Evolutionary conservation across 2,888 invertebrate species (phyloP).

Genomic region (Chrysomela aeneicollis): DNA sequence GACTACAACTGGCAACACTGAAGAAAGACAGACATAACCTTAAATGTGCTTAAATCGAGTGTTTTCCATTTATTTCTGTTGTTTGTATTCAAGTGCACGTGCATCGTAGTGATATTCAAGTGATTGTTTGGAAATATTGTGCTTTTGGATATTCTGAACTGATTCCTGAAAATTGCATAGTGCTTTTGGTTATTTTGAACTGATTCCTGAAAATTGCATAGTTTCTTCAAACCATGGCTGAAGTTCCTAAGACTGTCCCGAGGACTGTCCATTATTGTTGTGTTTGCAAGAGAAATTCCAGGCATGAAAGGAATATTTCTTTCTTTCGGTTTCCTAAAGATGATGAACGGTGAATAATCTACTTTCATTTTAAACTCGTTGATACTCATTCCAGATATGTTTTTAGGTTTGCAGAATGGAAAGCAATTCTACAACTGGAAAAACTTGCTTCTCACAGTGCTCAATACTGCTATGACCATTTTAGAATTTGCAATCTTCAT

Average conservation of each 20-base stretch:
- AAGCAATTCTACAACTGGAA: conserved; percentile 11
- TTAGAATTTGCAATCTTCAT: conserved; percentile 11
- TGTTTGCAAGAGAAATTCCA: background rate
- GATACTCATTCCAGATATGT: too few relatives aligned
- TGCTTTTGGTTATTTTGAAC: background rate
- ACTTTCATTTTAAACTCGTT: too few relatives aligned
- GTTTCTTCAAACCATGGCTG: background rate
- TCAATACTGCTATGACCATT: conserved; percentile 9
- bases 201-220: background rate
- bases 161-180: too few relatives aligned
- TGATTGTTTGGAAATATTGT: too few relatives aligned
- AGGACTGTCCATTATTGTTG: background rate
- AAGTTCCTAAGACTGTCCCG: background rate
- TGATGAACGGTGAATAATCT: background rate
- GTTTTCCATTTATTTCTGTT: too few relatives aligned
- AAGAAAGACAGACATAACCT: too few relatives aligned
- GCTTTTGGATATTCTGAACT: too few relatives aligned
- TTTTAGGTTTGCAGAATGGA: conserved; percentile 12
- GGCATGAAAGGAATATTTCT: background rate
- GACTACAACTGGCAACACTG: too few relatives aligned
- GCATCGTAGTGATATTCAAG: too few relatives aligned
- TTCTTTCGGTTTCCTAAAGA: conserved; percentile 10
- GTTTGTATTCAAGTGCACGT: too few relatives aligned
- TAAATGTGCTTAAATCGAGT: too few relatives aligned
- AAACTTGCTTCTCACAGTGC: conserved; percentile 4